phyloP scores from a whole-genome alignment of 2,113 vertebrate species.

The Columbina picui region DNA sequence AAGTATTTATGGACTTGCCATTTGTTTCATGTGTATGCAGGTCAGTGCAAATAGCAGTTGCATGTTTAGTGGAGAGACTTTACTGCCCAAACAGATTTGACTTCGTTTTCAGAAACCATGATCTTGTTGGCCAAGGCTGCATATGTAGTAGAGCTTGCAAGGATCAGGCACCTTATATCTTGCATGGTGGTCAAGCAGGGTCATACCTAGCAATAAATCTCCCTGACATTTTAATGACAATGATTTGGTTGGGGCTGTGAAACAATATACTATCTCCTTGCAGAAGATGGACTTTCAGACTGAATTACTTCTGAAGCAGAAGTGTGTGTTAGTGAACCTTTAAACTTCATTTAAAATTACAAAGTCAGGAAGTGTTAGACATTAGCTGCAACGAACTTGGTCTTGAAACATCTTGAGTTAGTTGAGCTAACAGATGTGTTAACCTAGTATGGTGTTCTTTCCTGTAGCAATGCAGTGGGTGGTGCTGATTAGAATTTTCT shows the following conservation, averaged over 20 bases:
- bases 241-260: background rate
- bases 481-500: background rate
- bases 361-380: background rate
- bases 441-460: fast-evolving
- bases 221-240: background rate
- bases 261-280: background rate
- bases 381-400: fast-evolving
- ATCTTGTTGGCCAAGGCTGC: fast-evolving
- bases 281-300: background rate
- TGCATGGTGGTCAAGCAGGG: no score
- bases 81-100: background rate
- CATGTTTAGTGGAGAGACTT: background rate
- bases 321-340: background rate
- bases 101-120: background rate
- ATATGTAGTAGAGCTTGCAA: background rate
- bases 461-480: fast-evolving
- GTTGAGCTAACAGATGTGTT: fast-evolving
- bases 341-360: background rate
- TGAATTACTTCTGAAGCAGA: background rate
- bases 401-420: background rate
- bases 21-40: background rate
- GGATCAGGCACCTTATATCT: background rate
- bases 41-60: background rate
- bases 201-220: background rate
- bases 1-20: background rate